These are phyloP conservation scores for Epinotia bilunana DNA, from an alignment of 2,888 invertebrate genomes.

Conservation along the genomic window DNA sequence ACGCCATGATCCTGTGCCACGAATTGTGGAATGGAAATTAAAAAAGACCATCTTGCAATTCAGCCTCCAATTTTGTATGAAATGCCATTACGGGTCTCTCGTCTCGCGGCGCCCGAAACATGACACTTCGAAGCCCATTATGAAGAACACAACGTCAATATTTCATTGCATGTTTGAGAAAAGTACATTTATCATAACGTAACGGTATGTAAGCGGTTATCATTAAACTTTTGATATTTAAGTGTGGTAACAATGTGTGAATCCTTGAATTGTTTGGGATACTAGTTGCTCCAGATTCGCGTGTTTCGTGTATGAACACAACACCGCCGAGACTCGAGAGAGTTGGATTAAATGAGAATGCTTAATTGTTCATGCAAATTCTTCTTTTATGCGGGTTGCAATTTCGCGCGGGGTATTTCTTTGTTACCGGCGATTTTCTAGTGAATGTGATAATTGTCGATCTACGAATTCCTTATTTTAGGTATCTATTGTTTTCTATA, in stretches of 20 bases:
- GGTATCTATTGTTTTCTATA: not conserved
- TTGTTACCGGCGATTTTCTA: not conserved
- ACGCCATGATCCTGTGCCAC: too few species aligned
- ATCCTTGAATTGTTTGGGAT: not conserved
- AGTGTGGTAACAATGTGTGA: not conserved
- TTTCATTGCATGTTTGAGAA: too few species aligned
- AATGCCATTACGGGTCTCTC: too few species aligned
- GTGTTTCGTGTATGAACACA: conserved; percentile 3
- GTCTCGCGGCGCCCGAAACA: too few species aligned
- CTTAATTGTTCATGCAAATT: conserved; percentile 15
- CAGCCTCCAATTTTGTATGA: too few species aligned
- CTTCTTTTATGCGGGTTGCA: not conserved
- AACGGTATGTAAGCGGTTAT: too few species aligned
- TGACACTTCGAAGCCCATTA: too few species aligned
- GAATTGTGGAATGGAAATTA: too few species aligned
- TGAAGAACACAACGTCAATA: too few species aligned
- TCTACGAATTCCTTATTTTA: not conserved
- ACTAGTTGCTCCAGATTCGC: not conserved
- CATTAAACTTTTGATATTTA: not conserved
- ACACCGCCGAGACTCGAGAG: not conserved
- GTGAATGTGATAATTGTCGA: not conserved
- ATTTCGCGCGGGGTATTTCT: conserved; percentile 18
- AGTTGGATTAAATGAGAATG: conserved; percentile 4
- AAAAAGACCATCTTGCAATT: too few species aligned
- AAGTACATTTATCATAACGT: not conserved